A percentile compares a stretch with the other conserved stretches of the same genome.
Evolutionary conservation across 2,113 vertebrate genomes (phyloP).

Genomic region (Python bivittatus): DNA sequence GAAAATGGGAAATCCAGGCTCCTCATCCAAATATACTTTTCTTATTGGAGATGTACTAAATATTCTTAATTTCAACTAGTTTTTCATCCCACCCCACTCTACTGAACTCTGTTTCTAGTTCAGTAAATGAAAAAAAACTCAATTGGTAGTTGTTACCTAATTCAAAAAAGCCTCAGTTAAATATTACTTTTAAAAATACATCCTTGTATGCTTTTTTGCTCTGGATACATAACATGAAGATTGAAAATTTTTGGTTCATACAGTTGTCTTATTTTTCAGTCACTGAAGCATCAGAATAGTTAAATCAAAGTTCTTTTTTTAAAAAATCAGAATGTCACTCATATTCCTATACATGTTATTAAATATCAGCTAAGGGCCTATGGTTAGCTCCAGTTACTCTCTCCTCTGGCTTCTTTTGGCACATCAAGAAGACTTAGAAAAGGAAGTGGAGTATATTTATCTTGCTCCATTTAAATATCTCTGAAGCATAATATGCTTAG

Average conservation of each 20-base stretch:
- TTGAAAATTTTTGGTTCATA: not conserved
- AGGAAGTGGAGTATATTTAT: not conserved
- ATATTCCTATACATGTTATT: not conserved
- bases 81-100: not conserved
- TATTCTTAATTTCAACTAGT: not conserved
- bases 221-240: not conserved
- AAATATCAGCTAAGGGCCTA: not conserved
- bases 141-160: not conserved
- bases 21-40: not conserved
- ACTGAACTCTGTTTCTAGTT: not conserved
- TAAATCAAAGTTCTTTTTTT: not conserved
- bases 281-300: not conserved
- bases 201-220: not conserved
- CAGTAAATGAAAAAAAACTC: not conserved
- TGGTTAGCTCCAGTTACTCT: not conserved
- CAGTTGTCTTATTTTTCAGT: not conserved
- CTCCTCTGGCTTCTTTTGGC: not conserved
- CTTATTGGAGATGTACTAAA: not conserved
- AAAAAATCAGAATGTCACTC: not conserved
- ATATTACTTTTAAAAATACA: not conserved
- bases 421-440: not conserved
- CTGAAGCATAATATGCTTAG: not conserved
- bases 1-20: conserved; percentile 13
- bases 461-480: not conserved
- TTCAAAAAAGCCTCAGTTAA: not conserved